These are phyloP conservation scores for Dendrolimus kikuchii DNA, from an alignment of 1,140 invertebrate species.

Conservation along the genomic window DNA sequence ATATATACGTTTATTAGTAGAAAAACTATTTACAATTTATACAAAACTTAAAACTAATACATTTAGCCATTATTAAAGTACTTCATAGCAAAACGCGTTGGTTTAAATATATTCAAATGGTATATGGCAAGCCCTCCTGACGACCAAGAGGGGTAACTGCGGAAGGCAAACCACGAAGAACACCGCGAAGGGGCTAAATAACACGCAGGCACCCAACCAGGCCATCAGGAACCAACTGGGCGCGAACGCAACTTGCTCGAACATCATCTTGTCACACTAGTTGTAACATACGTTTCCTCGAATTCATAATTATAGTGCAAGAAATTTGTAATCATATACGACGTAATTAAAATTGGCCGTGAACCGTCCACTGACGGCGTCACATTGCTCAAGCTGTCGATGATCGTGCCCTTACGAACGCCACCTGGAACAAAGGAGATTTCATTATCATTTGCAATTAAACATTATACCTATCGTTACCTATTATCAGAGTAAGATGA, in stretches of 20 bases:
- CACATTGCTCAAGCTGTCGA: slow-evolving; percentile 22
- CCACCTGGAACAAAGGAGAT: slow-evolving; percentile 52
- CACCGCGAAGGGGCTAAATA: slow-evolving; percentile 69
- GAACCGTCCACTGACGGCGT: slow-evolving; percentile 7
- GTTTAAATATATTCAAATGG: slow-evolving; percentile 71
- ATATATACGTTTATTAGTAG: slow-evolving; percentile 13
- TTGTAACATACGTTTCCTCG: slow-evolving; percentile 17
- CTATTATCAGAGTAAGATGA: too few species aligned
- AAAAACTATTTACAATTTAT: slow-evolving; percentile 26
- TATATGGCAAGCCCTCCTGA: slow-evolving; percentile 69
- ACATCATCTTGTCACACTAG: slow-evolving; percentile 29
- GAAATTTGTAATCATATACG: slow-evolving; percentile 11
- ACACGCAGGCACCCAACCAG: slow-evolving; percentile 64
- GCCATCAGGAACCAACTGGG: slow-evolving; percentile 65
- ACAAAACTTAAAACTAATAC: slow-evolving; percentile 17
- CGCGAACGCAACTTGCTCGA: slow-evolving; percentile 54
- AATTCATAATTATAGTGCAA: slow-evolving; percentile 38
- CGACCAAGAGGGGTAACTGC: slow-evolving; percentile 65
- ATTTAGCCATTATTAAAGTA: slow-evolving; percentile 1
- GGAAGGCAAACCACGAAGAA: slow-evolving; percentile 69
- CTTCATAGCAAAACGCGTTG: neutral
- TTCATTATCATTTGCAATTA: slow-evolving; percentile 10
- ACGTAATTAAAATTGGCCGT: slow-evolving; percentile 14
- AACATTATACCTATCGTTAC: neutral
- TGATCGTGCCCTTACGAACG: slow-evolving; percentile 50